Conservation (phyloP, 2,797 vertebrate genomes). For the Eutrigla gurnardus region DNA sequence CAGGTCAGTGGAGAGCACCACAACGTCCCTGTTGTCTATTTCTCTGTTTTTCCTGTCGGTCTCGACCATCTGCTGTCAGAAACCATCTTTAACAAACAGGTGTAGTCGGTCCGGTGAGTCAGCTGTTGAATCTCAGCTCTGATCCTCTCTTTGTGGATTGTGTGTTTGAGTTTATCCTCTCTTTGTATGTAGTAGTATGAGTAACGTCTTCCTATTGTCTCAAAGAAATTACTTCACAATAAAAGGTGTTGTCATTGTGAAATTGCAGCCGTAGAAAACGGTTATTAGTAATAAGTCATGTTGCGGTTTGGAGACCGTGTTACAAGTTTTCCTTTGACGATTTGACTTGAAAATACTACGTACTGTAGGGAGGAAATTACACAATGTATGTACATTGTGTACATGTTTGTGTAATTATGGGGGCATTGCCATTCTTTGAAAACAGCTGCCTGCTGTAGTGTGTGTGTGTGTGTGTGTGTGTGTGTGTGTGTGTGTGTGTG, state of each 20-base stretch:
- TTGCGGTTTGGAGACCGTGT: background rate
- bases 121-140: background rate
- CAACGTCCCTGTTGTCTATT: background rate
- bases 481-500: too few relatives aligned
- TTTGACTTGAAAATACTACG: too few relatives aligned
- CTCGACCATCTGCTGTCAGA: background rate
- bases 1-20: constrained; percentile 82
- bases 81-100: constrained; percentile 17
- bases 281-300: background rate
- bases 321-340: background rate
- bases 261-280: background rate
- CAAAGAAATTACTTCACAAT: background rate
- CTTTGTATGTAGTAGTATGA: background rate
- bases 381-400: background rate
- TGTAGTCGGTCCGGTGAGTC: constrained; percentile 24
- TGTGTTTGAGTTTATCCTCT: background rate
- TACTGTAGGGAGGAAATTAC: too few relatives aligned
- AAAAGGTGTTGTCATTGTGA: constrained; percentile 1
- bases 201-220: background rate
- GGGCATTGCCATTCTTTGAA: background rate
- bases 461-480: too few relatives aligned
- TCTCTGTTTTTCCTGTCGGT: background rate
- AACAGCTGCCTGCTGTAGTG: background rate
- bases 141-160: background rate
- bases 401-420: too few relatives aligned